These are phyloP conservation scores for Amphimedon queenslandica DNA, from an alignment of 37 sponge, comb jelly and placozoan species.

Conservation along the genomic window DNA sequence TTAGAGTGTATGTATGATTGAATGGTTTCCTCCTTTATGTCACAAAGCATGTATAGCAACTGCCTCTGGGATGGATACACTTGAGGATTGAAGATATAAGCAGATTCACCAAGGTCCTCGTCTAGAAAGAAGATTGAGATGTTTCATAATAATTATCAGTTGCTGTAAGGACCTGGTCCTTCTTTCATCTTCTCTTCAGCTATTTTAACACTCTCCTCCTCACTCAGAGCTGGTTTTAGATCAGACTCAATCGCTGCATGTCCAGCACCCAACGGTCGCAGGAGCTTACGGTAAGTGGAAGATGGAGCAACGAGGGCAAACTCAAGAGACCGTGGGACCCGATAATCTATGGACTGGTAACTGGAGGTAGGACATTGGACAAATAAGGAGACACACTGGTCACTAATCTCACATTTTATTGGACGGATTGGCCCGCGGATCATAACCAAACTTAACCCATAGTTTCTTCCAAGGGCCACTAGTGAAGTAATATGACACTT, in stretches of 20 bases:
- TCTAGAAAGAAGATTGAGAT: background rate
- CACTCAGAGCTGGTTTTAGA: background rate
- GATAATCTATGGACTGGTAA: conserved; percentile 50
- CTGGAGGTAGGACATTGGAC: background rate
- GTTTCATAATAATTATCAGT: background rate
- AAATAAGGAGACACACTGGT: background rate
- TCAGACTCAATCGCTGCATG: too few species aligned
- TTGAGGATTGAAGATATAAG: conserved; percentile 35
- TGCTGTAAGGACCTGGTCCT: background rate
- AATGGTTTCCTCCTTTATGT: conserved; percentile 42
- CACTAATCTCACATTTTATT: conserved; percentile 38
- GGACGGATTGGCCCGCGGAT: conserved; percentile 68
- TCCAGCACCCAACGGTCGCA: background rate
- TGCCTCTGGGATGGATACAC: conserved; percentile 50
- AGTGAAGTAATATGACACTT: conserved; percentile 68
- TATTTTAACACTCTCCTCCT: background rate
- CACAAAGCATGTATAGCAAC: conserved; percentile 69
- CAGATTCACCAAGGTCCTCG: conserved; percentile 17
- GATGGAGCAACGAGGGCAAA: background rate
- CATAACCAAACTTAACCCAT: conserved; percentile 91
- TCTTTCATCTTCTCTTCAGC: background rate
- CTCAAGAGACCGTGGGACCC: conserved; percentile 26
- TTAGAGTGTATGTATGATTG: conserved; percentile 51
- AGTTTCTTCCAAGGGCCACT: conserved; percentile 81
- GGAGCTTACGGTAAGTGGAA: background rate